phyloP scores from a whole-genome alignment of 2,888 invertebrate species.

The Nephrotoma appendiculata region DNA sequence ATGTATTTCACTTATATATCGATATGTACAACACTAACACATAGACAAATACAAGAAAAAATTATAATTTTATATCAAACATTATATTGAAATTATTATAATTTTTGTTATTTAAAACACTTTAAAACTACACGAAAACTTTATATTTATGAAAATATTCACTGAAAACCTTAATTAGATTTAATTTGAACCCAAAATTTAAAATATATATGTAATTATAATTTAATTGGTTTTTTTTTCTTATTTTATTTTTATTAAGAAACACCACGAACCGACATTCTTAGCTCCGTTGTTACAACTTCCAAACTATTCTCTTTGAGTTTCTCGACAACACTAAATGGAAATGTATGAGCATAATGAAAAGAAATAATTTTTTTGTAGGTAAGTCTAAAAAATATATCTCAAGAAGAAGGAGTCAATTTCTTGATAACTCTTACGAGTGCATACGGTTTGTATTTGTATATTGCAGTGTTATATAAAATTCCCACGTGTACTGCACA shows the following conservation, averaged over 20 bases:
- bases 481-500: no score
- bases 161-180: neutral
- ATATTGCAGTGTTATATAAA: no score
- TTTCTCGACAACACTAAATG: constrained; percentile 1
- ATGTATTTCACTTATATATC: neutral
- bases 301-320: neutral
- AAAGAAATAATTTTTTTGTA: neutral
- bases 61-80: neutral
- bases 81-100: neutral
- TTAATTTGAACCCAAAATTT: neutral
- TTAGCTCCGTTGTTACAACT: neutral
- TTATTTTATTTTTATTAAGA: neutral
- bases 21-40: neutral
- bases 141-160: neutral
- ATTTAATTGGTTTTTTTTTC: neutral
- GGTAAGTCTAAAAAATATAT: neutral
- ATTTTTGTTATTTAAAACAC: neutral
- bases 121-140: neutral
- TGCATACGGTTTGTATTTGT: no score
- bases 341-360: neutral
- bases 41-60: neutral
- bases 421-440: no score
- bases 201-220: neutral
- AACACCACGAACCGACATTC: neutral
- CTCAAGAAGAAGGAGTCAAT: no score